A percentile compares a stretch with the other conserved stretches of the same genome.
Evolutionary conservation across 2,888 invertebrate species (phyloP).

Genomic region (Molanna angustata): DNA sequence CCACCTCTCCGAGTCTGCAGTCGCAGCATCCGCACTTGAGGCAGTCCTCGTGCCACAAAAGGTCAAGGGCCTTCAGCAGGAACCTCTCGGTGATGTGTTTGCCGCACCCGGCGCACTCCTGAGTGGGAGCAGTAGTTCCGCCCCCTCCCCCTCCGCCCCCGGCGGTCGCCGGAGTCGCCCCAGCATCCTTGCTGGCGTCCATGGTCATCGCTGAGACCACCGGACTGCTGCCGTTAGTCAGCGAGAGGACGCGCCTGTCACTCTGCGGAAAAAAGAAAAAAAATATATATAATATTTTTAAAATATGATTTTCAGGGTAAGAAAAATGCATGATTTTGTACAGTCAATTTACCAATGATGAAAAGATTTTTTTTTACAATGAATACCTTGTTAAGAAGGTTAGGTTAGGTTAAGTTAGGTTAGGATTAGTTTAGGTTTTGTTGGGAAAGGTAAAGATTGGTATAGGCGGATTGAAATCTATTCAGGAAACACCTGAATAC

Average conservation of each 20-base stretch:
- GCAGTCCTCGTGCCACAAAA: constrained; percentile 98
- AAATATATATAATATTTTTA: too few relatives aligned
- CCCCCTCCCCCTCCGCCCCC: too few relatives aligned
- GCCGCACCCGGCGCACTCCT: constrained; percentile 92
- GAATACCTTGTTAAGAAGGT: constrained; percentile 1
- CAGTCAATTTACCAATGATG: neutral
- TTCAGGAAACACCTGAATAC: too few relatives aligned
- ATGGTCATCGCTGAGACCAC: constrained; percentile 69
- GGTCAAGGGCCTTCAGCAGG: constrained; percentile 87
- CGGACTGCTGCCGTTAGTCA: constrained; percentile 50
- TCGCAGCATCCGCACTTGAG: constrained; percentile 97
- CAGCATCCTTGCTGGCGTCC: constrained; percentile 81
- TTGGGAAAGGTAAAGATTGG: too few relatives aligned
- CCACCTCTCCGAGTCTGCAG: constrained; percentile 94
- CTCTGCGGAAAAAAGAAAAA: constrained; percentile 40
- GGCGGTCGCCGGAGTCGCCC: constrained; percentile 45
- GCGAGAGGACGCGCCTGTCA: constrained; percentile 53
- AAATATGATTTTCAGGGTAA: too few relatives aligned
- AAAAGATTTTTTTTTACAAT: neutral
- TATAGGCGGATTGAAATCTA: too few relatives aligned
- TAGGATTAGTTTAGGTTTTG: too few relatives aligned
- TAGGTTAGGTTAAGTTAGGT: neutral
- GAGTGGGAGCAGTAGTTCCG: constrained; percentile 29
- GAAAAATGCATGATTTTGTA: too few relatives aligned
- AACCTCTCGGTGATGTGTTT: constrained; percentile 91